Evolutionary conservation across 2,797 vertebrate genomes (phyloP).

Genomic region (Arremon brunneinucha): DNA sequence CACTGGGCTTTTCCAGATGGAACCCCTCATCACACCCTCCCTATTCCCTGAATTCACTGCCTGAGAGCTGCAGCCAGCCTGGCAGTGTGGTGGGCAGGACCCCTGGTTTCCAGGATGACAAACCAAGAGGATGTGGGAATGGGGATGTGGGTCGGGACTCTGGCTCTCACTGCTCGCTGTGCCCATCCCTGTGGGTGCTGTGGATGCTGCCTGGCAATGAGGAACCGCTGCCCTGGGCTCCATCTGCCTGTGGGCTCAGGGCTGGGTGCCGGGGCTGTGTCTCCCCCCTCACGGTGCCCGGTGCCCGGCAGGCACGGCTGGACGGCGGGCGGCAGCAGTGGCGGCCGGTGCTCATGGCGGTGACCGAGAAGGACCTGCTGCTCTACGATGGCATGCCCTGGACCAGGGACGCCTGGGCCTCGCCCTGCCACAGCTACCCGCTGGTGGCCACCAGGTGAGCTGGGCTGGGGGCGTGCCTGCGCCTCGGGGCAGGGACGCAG

Average conservation of each 20-base stretch:
- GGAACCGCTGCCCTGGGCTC: fast-evolving
- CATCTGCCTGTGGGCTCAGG: fast-evolving
- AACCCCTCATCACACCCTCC: background rate
- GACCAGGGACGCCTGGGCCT: conserved; percentile 88
- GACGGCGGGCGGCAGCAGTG: conserved; percentile 89
- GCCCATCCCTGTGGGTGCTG: background rate
- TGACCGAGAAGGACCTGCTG: conserved; percentile 94
- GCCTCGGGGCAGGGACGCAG: background rate
- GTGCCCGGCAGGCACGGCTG: conserved; percentile 78
- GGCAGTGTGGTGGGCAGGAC: background rate
- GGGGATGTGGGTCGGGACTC: background rate
- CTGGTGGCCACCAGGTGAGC: conserved; percentile 91
- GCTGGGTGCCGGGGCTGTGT: background rate
- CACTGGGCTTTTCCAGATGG: background rate
- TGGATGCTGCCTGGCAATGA: fast-evolving
- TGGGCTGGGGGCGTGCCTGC: background rate
- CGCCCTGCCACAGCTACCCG: conserved; percentile 89
- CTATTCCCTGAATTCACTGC: background rate
- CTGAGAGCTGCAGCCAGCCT: background rate
- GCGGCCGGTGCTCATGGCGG: conserved; percentile 86
- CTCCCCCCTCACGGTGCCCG: fast-evolving
- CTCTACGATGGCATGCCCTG: conserved; percentile 92
- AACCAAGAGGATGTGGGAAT: fast-evolving
- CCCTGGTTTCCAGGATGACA: background rate
- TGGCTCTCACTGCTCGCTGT: fast-evolving